Evolutionary conservation across 2,113 vertebrate genomes (phyloP).

Genomic region (Melanostigma gelatinosum): DNA sequence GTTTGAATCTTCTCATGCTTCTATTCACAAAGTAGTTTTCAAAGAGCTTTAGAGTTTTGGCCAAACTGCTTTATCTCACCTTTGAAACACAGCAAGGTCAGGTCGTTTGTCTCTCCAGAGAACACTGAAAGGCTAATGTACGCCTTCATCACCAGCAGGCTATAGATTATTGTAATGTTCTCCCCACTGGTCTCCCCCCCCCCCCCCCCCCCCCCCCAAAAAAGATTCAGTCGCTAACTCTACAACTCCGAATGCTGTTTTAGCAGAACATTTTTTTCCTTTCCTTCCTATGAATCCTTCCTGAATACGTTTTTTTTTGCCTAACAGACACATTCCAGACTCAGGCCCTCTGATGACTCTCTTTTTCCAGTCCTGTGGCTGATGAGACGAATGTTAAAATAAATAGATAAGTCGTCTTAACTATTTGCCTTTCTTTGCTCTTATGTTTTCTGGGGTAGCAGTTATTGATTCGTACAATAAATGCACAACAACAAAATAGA

Average conservation of each 20-base stretch:
- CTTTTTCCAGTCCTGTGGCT: neutral
- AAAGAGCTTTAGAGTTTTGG: neutral
- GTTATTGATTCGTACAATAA: neutral
- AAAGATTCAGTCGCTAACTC: neutral
- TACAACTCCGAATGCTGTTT: neutral
- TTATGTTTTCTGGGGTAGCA: neutral
- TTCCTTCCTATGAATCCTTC: neutral
- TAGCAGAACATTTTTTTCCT: neutral
- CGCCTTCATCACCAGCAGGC: slow-evolving; percentile 22
- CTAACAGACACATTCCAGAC: neutral
- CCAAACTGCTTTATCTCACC: slow-evolving; percentile 14
- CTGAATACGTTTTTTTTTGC: neutral
- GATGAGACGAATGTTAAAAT: neutral
- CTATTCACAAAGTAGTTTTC: neutral
- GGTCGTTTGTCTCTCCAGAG: slow-evolving; percentile 29
- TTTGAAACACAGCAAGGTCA: slow-evolving; percentile 37
- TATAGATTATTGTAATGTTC: slow-evolving; percentile 34
- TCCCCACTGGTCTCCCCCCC: neutral
- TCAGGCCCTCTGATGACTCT: neutral
- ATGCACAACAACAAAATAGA: neutral
- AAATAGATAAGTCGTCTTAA: neutral
- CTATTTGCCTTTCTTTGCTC: no score
- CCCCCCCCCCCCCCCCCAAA: neutral
- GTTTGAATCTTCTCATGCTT: neutral
- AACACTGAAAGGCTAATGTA: slow-evolving; percentile 20